Evolutionary conservation across 1,140 invertebrate genomes (phyloP).

Genomic region (Latrodectus geometricus): DNA sequence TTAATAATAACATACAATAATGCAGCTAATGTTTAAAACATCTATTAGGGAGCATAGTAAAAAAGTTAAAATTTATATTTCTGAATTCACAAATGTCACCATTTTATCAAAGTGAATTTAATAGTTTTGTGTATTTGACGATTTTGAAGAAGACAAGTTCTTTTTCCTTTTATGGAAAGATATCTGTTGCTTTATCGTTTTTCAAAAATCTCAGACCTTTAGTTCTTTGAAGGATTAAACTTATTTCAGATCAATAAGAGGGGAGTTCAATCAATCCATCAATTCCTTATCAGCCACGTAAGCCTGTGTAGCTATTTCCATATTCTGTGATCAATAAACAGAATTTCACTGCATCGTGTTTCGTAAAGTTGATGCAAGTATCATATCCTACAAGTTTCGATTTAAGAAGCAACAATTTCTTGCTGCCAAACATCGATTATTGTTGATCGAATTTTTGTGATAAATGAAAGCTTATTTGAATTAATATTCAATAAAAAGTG

Average conservation of each 20-base stretch:
- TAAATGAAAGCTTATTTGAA: constrained; percentile 43
- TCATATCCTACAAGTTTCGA: constrained; percentile 18
- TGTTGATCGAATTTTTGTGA: constrained; percentile 38
- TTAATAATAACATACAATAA: too few species aligned
- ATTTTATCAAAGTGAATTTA: too few species aligned
- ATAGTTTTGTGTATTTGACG: too few species aligned
- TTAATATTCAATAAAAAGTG: constrained; percentile 41
- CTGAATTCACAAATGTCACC: too few species aligned
- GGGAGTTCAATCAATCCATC: constrained; percentile 27
- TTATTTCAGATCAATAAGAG: constrained; percentile 21
- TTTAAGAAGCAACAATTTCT: constrained; percentile 21
- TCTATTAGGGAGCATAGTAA: too few species aligned
- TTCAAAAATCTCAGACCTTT: not conserved
- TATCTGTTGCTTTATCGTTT: constrained; percentile 30
- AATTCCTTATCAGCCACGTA: constrained; percentile 17
- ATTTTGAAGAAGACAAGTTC: too few species aligned
- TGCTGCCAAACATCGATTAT: constrained; percentile 44
- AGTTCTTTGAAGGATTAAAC: constrained; percentile 12
- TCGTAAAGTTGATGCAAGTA: constrained; percentile 8
- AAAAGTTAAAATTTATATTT: too few species aligned
- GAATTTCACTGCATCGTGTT: constrained; percentile 23
- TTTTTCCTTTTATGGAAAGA: not conserved
- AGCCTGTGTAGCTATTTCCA: constrained; percentile 25
- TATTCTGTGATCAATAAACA: constrained; percentile 43
- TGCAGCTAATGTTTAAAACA: too few species aligned